Base-by-base conservation (phyloP, 1,140 invertebrate genomes). In the Mycetomoellerius zeteki region DNA sequence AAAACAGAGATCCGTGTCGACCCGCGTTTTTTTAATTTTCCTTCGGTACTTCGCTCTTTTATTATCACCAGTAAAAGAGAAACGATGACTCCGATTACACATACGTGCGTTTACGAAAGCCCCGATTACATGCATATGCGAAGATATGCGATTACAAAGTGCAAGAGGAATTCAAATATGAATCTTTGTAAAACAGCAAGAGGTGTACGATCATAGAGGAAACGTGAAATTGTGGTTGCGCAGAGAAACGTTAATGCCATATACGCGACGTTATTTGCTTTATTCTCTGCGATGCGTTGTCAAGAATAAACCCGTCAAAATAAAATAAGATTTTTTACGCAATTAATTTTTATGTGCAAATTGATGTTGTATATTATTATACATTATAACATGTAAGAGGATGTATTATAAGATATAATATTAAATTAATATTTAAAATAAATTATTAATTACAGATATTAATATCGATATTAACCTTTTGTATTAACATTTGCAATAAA, bases 141-240 rank as follows among this genome's bases (percentile, higher is more conserved):
- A 73, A 82, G 37, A 24, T 73, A 60, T 75, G 14, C 37, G 69
- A 60, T 84, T 73, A 60, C 67, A 75, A 67, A 84, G 43, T 47
- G 67, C 12, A 73, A 75, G 14, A 27, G 24, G 27, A 47, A 30
- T 75, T 5, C 14, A n/a, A 50, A 58, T 21, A 14, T 43, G 12
- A 60, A 27, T 62, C 60, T 8, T 19, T 24, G 12, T 47, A 47
- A 58, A 50, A 14, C 24, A 58, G 3, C 47, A 62, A 50, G 8
- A 52, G 12, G 16, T 43, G 58, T 30, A 21, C 24, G 24, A 0
- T 56, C 21, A 52, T 24, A 47, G 19, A 65, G 2, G 33, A 71
- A 54, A 54, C 30, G 62, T 81, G 1, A 81, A 71, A 71, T 21
- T 69, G 30, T 76, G 54, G 16, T 62, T 27, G 54, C n/a, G 1